phyloP scores from a whole-genome alignment of 2,888 invertebrate genomes.

The Cremastobaeus sp. region DNA sequence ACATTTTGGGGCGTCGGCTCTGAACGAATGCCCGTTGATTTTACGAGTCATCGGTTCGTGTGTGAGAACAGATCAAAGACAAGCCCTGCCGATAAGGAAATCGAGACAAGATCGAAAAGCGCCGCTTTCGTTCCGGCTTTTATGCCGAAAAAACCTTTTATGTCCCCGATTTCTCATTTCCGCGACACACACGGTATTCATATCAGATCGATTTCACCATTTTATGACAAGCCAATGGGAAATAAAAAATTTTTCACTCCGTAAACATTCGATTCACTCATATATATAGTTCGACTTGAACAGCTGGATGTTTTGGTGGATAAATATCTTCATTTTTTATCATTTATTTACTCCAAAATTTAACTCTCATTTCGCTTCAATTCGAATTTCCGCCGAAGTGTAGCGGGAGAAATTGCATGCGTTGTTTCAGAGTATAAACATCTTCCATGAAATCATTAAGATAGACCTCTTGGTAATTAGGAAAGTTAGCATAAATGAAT shows the following conservation, averaged over 20 bases:
- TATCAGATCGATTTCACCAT: slow-evolving; percentile 22
- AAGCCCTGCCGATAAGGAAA: slow-evolving; percentile 51
- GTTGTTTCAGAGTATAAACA: too few relatives aligned
- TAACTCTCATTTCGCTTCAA: too few relatives aligned
- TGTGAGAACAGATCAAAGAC: slow-evolving; percentile 46
- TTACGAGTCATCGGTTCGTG: slow-evolving; percentile 52
- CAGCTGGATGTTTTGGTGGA: too few relatives aligned
- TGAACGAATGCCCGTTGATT: slow-evolving; percentile 17
- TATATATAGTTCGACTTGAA: too few relatives aligned
- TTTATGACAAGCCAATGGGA: slow-evolving; percentile 42
- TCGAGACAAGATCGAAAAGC: slow-evolving; percentile 60
- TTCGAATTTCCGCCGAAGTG: too few relatives aligned
- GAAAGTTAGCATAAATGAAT: too few relatives aligned
- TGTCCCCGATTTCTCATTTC: slow-evolving; percentile 54
- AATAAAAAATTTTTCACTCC: slow-evolving; percentile 26
- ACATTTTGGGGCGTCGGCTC: slow-evolving; percentile 2
- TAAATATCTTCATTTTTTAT: too few relatives aligned
- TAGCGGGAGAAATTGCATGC: too few relatives aligned
- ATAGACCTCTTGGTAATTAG: too few relatives aligned
- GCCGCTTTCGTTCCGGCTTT: slow-evolving; percentile 26
- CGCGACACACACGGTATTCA: slow-evolving; percentile 28
- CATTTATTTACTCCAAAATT: too few relatives aligned
- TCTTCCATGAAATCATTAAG: too few relatives aligned
- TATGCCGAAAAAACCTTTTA: slow-evolving; percentile 43
- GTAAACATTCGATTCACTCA: slow-evolving; percentile 18